Percentiles rank a stretch among this genome's conserved stretches.
Conservation (phyloP, 2,113 vertebrate species). For the Cyanoramphus novaezelandiae region DNA sequence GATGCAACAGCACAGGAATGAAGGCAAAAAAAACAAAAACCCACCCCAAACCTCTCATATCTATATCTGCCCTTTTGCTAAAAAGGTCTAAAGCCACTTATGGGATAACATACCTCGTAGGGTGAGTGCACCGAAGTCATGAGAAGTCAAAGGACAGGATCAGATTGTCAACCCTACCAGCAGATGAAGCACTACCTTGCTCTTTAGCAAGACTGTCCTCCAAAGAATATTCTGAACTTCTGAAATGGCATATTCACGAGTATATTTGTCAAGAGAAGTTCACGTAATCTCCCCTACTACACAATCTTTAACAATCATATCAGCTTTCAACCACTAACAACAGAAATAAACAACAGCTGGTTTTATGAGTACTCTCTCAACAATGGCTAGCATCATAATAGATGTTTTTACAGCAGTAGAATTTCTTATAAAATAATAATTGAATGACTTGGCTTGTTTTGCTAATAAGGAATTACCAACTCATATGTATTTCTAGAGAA, state of each 20-base stretch:
- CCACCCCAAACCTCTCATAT: background rate
- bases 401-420: background rate
- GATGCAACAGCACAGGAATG: background rate
- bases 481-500: background rate
- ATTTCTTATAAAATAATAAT: background rate
- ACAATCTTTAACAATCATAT: background rate
- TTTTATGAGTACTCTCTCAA: background rate
- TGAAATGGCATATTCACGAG: background rate
- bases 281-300: background rate
- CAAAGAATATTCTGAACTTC: background rate
- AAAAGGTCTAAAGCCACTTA: background rate
- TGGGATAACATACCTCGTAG: background rate
- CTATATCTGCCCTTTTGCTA: background rate
- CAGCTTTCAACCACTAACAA: background rate
- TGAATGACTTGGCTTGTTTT: slow-evolving; percentile 29
- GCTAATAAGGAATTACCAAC: background rate
- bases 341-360: background rate
- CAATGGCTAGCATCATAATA: background rate
- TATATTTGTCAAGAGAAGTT: background rate
- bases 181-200: background rate
- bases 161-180: background rate
- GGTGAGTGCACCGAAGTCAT: background rate
- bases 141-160: background rate
- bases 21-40: background rate
- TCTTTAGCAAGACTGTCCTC: background rate